phyloP scores from a whole-genome alignment of 1,140 invertebrate species.

The Littorina saxatilis region DNA sequence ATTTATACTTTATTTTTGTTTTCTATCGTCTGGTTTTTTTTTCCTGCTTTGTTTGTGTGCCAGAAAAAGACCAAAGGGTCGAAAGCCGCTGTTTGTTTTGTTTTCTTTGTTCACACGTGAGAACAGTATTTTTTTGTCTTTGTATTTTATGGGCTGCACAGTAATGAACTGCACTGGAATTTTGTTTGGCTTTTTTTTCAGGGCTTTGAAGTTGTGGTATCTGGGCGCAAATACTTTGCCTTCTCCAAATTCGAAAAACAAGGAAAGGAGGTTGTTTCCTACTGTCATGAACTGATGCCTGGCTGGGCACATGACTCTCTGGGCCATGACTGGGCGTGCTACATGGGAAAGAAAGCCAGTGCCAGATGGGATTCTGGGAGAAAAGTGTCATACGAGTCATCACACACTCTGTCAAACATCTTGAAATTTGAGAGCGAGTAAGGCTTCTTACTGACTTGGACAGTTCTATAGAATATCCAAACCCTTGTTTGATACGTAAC shows the following conservation, averaged over 20 bases:
- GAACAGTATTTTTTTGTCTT: too few species aligned
- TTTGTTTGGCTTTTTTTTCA: too few species aligned
- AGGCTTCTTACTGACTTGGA: background rate
- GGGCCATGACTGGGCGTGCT: conserved; percentile 76
- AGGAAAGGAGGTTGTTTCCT: conserved; percentile 68
- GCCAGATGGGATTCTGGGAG: conserved; percentile 12
- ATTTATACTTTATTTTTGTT: too few species aligned
- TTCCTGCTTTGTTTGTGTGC: too few species aligned
- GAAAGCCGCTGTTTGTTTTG: too few species aligned
- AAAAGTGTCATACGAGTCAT: background rate
- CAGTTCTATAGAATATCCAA: too few species aligned
- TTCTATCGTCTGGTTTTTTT: too few species aligned
- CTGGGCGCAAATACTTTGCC: conserved; percentile 76
- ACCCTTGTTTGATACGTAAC: too few species aligned
- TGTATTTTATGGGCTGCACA: too few species aligned
- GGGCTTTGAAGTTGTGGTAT: conserved; percentile 74
- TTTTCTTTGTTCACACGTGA: too few species aligned
- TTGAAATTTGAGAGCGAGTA: conserved; percentile 9
- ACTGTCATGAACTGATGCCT: conserved; percentile 74
- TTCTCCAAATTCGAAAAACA: conserved; percentile 74
- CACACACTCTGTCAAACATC: background rate
- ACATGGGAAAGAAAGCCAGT: conserved; percentile 58
- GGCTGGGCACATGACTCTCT: conserved; percentile 78
- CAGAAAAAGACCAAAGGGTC: too few species aligned
- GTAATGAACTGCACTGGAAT: too few species aligned